Conservation (phyloP, 2,888 invertebrate genomes). For the Rotaria sp. region DNA sequence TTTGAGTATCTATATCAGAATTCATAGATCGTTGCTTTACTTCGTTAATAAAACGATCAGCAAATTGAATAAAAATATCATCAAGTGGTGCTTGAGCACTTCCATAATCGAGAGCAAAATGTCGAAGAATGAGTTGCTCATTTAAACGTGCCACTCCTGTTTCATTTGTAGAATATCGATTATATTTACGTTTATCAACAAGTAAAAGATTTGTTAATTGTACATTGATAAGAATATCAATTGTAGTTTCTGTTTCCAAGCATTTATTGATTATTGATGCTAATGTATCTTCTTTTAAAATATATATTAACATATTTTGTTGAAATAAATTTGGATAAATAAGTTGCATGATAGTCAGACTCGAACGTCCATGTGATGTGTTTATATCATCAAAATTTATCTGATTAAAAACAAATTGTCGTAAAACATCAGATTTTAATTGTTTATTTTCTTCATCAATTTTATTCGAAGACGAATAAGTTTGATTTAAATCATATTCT, state of each 20-base stretch:
- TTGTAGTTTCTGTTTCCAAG: not conserved
- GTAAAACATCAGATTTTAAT: not conserved
- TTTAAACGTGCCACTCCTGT: not conserved
- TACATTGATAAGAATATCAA: not conserved
- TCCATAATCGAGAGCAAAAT: not conserved
- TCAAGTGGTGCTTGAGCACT: not conserved
- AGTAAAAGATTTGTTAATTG: not conserved
- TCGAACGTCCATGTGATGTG: not conserved
- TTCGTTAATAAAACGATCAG: not conserved
- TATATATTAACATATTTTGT: not conserved
- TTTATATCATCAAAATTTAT: not conserved
- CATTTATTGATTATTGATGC: not conserved
- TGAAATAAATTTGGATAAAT: constrained; percentile 2
- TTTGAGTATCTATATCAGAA: too few relatives aligned
- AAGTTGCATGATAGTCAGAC: not conserved
- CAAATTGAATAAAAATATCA: not conserved
- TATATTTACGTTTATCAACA: not conserved
- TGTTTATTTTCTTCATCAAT: not conserved
- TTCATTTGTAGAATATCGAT: not conserved
- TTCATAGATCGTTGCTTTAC: not conserved
- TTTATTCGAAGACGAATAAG: not conserved
- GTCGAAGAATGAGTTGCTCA: not conserved
- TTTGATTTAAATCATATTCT: not conserved
- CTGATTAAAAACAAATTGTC: not conserved
- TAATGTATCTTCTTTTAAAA: not conserved